Conservation (phyloP, 2,888 invertebrate genomes). For the Rambutsinella grinnellia region DNA sequence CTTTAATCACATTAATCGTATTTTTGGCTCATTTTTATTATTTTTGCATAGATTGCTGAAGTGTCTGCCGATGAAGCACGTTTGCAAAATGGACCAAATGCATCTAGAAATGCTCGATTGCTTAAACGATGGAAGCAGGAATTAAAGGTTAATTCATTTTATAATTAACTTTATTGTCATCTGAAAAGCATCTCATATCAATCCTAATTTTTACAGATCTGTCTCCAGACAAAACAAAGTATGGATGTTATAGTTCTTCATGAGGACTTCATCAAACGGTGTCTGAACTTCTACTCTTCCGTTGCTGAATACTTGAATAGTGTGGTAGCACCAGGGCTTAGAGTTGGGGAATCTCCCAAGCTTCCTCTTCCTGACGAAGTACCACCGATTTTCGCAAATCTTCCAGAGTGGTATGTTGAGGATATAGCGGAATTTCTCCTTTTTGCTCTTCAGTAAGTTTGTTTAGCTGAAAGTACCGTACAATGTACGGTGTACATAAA, state of each 20-base stretch:
- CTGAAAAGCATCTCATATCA: not conserved
- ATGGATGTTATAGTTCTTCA: conserved; percentile 92
- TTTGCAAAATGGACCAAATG: conserved; percentile 84
- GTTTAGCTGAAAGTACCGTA: no score
- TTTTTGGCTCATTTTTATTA: not conserved
- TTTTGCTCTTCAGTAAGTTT: conserved; percentile 90
- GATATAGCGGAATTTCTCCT: conserved; percentile 96
- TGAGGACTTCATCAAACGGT: conserved; percentile 83
- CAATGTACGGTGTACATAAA: not conserved
- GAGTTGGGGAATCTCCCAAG: conserved; percentile 47
- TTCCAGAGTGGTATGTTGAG: conserved; percentile 98
- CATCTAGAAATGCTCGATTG: conserved; percentile 84
- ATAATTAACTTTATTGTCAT: no score
- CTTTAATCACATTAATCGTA: not conserved
- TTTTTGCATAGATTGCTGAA: conserved; percentile 75
- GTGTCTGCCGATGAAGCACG: conserved; percentile 83
- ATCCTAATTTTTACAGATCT: conserved; percentile 69
- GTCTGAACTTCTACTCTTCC: conserved; percentile 88
- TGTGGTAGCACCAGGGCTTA: conserved; percentile 68
- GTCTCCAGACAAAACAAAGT: conserved; percentile 86
- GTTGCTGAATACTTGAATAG: conserved; percentile 82
- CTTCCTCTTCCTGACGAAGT: conserved; percentile 74
- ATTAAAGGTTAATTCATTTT: conserved; percentile 74
- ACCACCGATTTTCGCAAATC: conserved; percentile 84
- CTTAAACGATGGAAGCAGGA: conserved; percentile 91